These are phyloP conservation scores for Mesoligia furuncula DNA, from an alignment of 2,888 invertebrate genomes.

Conservation along the genomic window DNA sequence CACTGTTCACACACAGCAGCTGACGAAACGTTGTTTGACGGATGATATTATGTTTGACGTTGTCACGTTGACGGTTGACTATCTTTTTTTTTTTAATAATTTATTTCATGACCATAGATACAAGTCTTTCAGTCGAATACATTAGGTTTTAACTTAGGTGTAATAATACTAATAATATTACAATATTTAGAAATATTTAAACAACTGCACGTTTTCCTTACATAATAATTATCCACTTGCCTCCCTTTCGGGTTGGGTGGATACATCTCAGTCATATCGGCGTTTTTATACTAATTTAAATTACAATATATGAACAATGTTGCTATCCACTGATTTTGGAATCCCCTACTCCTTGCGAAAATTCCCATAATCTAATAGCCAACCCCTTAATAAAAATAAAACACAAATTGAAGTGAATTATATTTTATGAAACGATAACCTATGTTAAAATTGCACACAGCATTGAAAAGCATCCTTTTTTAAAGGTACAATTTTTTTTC, in stretches of 20 bases:
- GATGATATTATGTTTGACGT: background rate
- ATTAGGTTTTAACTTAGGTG: too few species aligned
- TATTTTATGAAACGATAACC: background rate
- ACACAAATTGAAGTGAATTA: background rate
- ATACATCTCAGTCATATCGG: too few species aligned
- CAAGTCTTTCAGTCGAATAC: too few species aligned
- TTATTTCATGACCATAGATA: too few species aligned
- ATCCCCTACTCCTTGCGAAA: background rate
- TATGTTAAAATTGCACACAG: background rate
- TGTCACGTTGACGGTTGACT: too few species aligned
- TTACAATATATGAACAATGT: slow-evolving; percentile 3
- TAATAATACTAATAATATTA: too few species aligned
- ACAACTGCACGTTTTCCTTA: too few species aligned
- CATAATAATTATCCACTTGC: too few species aligned
- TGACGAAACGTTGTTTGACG: background rate
- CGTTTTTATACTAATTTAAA: too few species aligned
- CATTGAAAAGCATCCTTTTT: background rate
- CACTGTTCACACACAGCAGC: background rate
- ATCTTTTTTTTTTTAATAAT: too few species aligned
- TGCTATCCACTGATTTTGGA: background rate
- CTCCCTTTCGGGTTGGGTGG: too few species aligned
- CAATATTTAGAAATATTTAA: too few species aligned
- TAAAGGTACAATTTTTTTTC: background rate
- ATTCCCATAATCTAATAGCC: background rate
- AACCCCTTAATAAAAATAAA: background rate